Conservation (phyloP, 2,113 vertebrate species). For the Hippoglossus stenolepis region DNA sequence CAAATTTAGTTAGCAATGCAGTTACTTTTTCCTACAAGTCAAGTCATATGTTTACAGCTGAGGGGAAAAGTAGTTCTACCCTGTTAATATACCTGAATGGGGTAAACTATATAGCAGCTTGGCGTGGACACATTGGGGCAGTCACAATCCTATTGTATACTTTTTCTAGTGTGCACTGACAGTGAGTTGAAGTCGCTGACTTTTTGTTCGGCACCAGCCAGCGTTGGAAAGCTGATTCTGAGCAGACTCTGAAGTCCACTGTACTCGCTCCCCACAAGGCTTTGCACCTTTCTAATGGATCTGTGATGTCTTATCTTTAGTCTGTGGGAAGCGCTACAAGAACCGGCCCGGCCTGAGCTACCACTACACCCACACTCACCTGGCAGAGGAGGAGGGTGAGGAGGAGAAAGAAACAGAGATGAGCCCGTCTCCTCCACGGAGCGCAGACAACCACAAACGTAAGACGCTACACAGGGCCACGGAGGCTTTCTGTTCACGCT, state of each 20-base stretch:
- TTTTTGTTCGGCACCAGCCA: not conserved
- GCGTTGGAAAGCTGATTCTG: not conserved
- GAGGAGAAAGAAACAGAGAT: slow-evolving; percentile 91
- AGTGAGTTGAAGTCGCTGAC: too few species aligned
- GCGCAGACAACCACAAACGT: slow-evolving; percentile 83
- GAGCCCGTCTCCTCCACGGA: slow-evolving; percentile 79
- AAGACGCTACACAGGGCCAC: slow-evolving; percentile 30
- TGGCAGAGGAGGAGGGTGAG: slow-evolving; percentile 96
- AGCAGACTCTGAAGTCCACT: not conserved
- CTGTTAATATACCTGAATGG: not conserved
- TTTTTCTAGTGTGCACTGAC: too few species aligned
- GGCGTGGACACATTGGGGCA: not conserved
- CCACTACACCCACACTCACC: slow-evolving; percentile 97
- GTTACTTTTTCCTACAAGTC: not conserved
- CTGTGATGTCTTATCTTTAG: slow-evolving; percentile 70
- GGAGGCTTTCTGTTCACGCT: not conserved
- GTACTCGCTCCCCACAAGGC: not conserved
- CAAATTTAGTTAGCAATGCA: not conserved
- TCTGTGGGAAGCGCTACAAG: slow-evolving; percentile 99
- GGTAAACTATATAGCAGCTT: not conserved
- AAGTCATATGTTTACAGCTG: not conserved
- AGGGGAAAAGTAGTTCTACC: too few species aligned
- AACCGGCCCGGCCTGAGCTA: slow-evolving; percentile 98
- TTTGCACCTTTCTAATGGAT: slow-evolving; percentile 6
- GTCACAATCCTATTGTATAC: not conserved